Evolutionary conservation across 1,140 invertebrate species (phyloP).

Genomic region (Camponotus vicinus): DNA sequence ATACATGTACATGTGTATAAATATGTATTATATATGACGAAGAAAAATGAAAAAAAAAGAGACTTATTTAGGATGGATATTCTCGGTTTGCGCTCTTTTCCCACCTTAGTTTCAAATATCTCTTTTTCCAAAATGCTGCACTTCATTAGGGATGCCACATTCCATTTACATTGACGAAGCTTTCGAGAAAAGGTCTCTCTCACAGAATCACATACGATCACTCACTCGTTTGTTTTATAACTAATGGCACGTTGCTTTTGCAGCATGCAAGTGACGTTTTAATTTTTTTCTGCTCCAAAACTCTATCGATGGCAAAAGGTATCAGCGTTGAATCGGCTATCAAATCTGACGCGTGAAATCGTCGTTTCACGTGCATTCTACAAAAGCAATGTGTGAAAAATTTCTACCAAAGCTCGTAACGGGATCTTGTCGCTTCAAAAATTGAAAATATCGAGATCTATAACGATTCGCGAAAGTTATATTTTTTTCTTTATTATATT

Average conservation of each 20-base stretch:
- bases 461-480: neutral
- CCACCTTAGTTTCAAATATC: conserved; percentile 69
- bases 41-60: neutral
- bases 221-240: conserved; percentile 65
- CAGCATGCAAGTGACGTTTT: conserved; percentile 53
- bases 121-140: conserved; percentile 84
- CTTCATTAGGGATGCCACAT: conserved; percentile 86
- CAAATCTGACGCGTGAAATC: conserved; percentile 39
- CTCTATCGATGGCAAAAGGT: conserved; percentile 9
- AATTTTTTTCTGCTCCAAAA: conserved; percentile 9
- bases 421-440: conserved; percentile 41
- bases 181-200: conserved; percentile 83
- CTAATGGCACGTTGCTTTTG: conserved; percentile 46
- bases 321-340: conserved; percentile 41
- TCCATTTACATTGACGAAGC: conserved; percentile 86
- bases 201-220: conserved; percentile 67
- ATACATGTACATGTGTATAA: conserved; percentile 5
- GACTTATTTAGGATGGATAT: neutral
- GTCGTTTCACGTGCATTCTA: conserved; percentile 69
- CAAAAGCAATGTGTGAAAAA: conserved; percentile 81
- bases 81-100: conserved; percentile 63
- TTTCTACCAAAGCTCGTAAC: conserved; percentile 16
- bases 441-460: neutral
- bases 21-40: conserved; percentile 3
- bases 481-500: neutral